Percentiles rank a stretch among this genome's conserved stretches.
Conservation (phyloP, 2,888 invertebrate genomes). For the Barypeithes pellucidus region DNA sequence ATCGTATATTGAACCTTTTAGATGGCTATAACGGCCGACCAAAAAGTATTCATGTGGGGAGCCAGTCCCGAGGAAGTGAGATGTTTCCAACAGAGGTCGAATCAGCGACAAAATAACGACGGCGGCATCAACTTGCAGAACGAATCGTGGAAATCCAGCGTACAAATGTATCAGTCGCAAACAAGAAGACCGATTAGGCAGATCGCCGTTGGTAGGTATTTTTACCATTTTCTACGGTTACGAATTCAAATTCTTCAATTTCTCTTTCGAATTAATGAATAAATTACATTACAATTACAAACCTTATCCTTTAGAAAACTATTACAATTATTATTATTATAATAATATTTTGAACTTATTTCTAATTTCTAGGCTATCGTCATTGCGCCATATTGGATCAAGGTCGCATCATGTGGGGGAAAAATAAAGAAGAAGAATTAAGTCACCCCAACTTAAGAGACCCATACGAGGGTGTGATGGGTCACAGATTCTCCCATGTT, state of each 20-base stretch:
- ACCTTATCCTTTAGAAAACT: no score
- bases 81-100: constrained; percentile 72
- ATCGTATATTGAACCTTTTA: constrained; percentile 63
- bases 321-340: no score
- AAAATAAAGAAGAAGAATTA: constrained; percentile 92
- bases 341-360: neutral
- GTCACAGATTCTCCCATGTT: constrained; percentile 69
- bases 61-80: constrained; percentile 83
- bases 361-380: constrained; percentile 77
- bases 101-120: constrained; percentile 59
- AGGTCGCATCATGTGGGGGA: constrained; percentile 79
- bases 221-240: no score
- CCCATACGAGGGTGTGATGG: constrained; percentile 63
- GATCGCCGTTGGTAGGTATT: constrained; percentile 51
- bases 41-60: constrained; percentile 84
- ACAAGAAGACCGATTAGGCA: constrained; percentile 62
- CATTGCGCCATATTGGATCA: constrained; percentile 76
- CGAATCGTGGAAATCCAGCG: constrained; percentile 66
- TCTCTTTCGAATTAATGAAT: no score
- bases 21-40: constrained; percentile 79
- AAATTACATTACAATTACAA: no score
- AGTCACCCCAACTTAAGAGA: constrained; percentile 78
- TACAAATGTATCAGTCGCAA: constrained; percentile 66
- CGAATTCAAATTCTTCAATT: no score
- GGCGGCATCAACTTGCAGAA: constrained; percentile 50